phyloP scores from a whole-genome alignment of 1,140 invertebrate species.

The Mylabris phalerata region DNA sequence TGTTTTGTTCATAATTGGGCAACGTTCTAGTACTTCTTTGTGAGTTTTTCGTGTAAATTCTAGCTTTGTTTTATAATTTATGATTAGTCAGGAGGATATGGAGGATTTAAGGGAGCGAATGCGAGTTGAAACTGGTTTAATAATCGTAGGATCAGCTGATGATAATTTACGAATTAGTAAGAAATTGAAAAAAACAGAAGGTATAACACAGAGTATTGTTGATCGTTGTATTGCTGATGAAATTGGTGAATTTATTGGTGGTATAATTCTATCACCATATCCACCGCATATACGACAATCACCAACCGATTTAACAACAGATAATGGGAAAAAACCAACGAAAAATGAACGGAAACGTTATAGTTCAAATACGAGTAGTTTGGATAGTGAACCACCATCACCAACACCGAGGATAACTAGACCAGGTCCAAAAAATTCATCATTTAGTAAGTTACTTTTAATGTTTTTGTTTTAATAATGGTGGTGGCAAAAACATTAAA shows the following conservation, averaged over 20 bases:
- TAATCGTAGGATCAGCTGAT: conserved; percentile 79
- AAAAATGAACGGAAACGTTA: conserved; percentile 38
- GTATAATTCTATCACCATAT: conserved; percentile 52
- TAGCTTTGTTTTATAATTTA: conserved; percentile 19
- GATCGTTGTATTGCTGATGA: conserved; percentile 70
- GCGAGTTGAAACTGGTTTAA: conserved; percentile 66
- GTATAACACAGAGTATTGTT: conserved; percentile 75
- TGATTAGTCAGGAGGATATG: conserved; percentile 60
- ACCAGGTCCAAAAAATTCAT: conserved; percentile 23
- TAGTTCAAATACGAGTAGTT: conserved; percentile 49
- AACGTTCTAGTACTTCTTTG: conserved; percentile 54
- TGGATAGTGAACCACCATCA: conserved; percentile 49
- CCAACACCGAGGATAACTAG: conserved; percentile 41
- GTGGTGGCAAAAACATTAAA: conserved; percentile 3
- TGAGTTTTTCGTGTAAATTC: conserved; percentile 22
- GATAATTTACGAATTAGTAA: conserved; percentile 66
- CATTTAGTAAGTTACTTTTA: conserved; percentile 10
- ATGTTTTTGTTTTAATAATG: conserved; percentile 3
- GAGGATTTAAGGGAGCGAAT: conserved; percentile 70
- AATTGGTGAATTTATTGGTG: conserved; percentile 55
- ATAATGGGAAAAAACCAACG: conserved; percentile 24
- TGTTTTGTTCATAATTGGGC: conserved; percentile 74
- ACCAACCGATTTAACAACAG: conserved; percentile 30
- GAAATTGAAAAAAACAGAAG: conserved; percentile 61
- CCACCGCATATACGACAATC: conserved; percentile 49